Evolutionary conservation across 37 sponge, comb jelly and placozoan genomes (phyloP), one percentile per base, ranked within the genome.

Genomic region (Aphrocallistes beatrix): DNA sequence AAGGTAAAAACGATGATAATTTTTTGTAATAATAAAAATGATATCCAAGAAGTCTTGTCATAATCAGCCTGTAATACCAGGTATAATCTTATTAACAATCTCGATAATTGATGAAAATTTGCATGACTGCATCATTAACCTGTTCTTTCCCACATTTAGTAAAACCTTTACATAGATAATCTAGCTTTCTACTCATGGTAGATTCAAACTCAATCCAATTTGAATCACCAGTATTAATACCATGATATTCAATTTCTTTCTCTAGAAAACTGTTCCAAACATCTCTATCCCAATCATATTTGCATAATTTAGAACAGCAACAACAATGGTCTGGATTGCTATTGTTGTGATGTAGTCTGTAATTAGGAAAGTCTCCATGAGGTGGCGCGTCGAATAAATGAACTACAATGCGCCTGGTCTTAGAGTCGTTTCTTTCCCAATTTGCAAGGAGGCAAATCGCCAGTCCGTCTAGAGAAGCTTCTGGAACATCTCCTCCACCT

Each of bases 141-240:
- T 60, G 75, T 60, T 60, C 75, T 13, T 60, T 60, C 32, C 75
- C 75, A 60, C 75, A 60, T 60, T 60, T 60, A 32, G 75, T 60
- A 13, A 60, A 60, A 3, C 75, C 75, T 28, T 60, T 60, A 13
- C 75, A 60, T 8, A 60, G 75, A 60, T 60, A 60, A 13, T 60
- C 75, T 13, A 60, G 75, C n/a, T 60, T 60, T 3, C n/a, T 60
- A 19, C n/a, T 60, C 75, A 60, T 60, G 10, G 75, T 60, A 28
- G 10, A 25, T 60, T 60, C 75, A 60, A 60, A 60, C 21, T 60
- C 75, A 25, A 19, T 28, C 75, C 8, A 60, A 32, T 60, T 8
- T 6, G 75, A 32, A 19, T 28, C 75, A 60, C 75, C 75, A 60
- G 75, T 60, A 13, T 60, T 60, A 32, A 60, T 60, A 25, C 75